These are phyloP conservation scores for Rhyzopertha dominica DNA, from an alignment of 1,140 invertebrate genomes.

Conservation along the genomic window DNA sequence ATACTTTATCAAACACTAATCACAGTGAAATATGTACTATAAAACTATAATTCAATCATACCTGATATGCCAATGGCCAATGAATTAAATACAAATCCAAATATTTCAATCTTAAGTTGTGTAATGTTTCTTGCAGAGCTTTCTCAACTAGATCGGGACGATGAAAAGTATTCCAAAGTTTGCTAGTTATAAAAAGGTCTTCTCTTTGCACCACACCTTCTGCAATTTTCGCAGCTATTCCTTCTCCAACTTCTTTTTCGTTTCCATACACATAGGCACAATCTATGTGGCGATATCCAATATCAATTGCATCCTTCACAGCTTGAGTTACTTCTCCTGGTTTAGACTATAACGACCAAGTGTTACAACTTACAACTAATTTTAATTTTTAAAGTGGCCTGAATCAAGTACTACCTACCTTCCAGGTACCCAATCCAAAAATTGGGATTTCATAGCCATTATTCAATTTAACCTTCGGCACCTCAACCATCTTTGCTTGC, in stretches of 20 bases:
- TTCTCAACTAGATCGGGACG: conserved; percentile 54
- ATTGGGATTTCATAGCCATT: conserved; percentile 57
- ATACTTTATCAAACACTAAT: conserved; percentile 2
- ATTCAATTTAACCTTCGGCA: conserved; percentile 53
- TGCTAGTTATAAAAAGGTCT: conserved; percentile 65
- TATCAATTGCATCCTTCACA: conserved; percentile 68
- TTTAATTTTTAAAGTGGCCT: conserved; percentile 65
- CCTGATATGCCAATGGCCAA: conserved; percentile 59
- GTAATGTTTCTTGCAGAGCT: conserved; percentile 57
- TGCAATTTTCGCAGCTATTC: conserved; percentile 64
- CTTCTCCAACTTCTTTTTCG: conserved; percentile 80
- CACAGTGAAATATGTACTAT: conserved; percentile 2
- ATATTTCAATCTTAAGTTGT: conserved; percentile 62
- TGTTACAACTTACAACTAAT: conserved; percentile 52
- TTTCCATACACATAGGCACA: conserved; percentile 67
- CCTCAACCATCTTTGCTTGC: too few species aligned
- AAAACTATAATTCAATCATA: conserved; percentile 7
- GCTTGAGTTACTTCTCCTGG: conserved; percentile 68
- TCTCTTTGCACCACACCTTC: conserved; percentile 63
- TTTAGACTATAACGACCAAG: conserved; percentile 54
- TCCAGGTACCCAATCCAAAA: conserved; percentile 67
- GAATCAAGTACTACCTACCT: too few species aligned
- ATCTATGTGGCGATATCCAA: conserved; percentile 70
- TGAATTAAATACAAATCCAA: conserved; percentile 77
- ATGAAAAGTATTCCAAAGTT: conserved; percentile 66